Evolutionary conservation across 2,888 invertebrate genomes (phyloP), one percentile per base, ranked within the genome.

Genomic region (Epirrhoe tristata): DNA sequence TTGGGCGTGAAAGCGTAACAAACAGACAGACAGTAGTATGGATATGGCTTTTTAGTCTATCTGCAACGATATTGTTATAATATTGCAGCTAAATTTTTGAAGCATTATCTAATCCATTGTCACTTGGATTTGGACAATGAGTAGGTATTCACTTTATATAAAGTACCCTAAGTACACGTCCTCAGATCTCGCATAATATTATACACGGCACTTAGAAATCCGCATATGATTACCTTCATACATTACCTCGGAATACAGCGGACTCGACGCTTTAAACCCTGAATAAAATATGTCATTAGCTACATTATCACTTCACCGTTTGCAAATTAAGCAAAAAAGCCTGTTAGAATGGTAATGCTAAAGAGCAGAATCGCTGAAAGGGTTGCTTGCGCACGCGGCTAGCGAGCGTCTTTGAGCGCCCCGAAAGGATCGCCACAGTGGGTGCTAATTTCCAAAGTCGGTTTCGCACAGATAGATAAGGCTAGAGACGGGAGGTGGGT

Each of bases 391-490:
- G 91, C 90, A 88, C 80, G 90, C 91, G 89, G 82, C 86, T 52
- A 17, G 53, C 59, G 77, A 17, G 53, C 59, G 77, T 81, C 83
- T 81, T 81, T 81, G 82, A 81, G 77, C 77, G 52, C 50, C 59
- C 52, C 66, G 77, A 80, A 79, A 80, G 81, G n/a, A n/a, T n/a
- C n/a, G 82, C 83, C 80, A 87, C 86, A 90, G 82, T 83, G 84
- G 80, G 87, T 86, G 91, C 93, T 92, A 93, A 93, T 93, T 93
- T 89, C 88, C 90, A 90, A 93, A 93, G 84, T 89, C 91, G 89
- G 90, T 89, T 88, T 88, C 86, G 84, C 87, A 84, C 89, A 92
- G 93, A 92, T 91, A 92, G 92, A 93, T 93, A 93, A 93, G 89
- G 87, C 87, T 87, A 86, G 88, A 87, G 83, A 80, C 82, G 88